phyloP scores from a whole-genome alignment of 2,888 invertebrate genomes.

The Chromoteleia sp. region DNA sequence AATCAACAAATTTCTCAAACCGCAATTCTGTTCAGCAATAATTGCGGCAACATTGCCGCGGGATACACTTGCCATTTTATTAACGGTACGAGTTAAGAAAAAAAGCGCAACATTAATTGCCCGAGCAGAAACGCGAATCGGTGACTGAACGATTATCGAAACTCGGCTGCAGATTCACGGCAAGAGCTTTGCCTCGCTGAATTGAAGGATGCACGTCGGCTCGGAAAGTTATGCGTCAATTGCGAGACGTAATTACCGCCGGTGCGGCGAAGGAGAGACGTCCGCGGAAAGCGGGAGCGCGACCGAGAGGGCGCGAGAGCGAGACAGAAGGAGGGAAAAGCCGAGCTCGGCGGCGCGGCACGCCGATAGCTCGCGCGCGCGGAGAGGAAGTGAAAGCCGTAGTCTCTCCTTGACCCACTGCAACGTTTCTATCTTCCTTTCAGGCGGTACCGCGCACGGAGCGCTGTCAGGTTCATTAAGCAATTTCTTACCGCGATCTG shows the following conservation, averaged over 20 bases:
- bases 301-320: conserved; percentile 39
- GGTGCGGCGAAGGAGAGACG: conserved; percentile 21
- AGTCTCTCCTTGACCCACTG: conserved; percentile 85
- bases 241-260: conserved; percentile 34
- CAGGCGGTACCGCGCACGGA: conserved; percentile 78
- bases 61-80: conserved; percentile 8
- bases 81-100: background rate
- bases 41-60: conserved; percentile 13
- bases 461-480: conserved; percentile 82
- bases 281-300: conserved; percentile 55
- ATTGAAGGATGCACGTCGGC: conserved; percentile 4
- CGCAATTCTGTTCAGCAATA: conserved; percentile 10
- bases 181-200: background rate
- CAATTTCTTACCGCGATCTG: conserved; percentile 79
- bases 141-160: too few relatives aligned
- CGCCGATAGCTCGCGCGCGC: conserved; percentile 75
- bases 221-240: conserved; percentile 44
- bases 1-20: background rate
- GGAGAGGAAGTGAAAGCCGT: conserved; percentile 85
- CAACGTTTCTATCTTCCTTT: conserved; percentile 85
- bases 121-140: background rate
- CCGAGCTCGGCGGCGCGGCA: conserved; percentile 69
- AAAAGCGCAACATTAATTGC: conserved; percentile 5
- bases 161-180: too few relatives aligned
- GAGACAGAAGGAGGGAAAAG: conserved; percentile 67